Evolutionary conservation across 1,140 invertebrate genomes (phyloP), one percentile per base, ranked within the genome.

Genomic region (Zaprionus africanus): DNA sequence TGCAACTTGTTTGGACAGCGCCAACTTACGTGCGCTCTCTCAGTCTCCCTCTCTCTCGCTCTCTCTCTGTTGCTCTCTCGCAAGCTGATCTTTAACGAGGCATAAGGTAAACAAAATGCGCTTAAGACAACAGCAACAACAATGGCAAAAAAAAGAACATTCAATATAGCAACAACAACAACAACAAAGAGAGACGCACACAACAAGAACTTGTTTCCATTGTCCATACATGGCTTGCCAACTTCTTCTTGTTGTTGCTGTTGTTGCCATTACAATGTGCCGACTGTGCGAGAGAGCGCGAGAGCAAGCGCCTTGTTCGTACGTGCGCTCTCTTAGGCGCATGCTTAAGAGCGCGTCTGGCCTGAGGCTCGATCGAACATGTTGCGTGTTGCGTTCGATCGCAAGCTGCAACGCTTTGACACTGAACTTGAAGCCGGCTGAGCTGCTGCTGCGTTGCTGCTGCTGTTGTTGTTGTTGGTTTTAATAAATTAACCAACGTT

Each of bases 101-200:
- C 84, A 70, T 79, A 88, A 88, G 85, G 84, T 87, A 87, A 87
- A 87, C 84, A 87, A 88, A 83, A 88, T 69, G 78, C 66, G 83
- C 74, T 64, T 78, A 80, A 81, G 76, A 78, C 82, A 76, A 82
- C 82, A 86, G 69, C 75, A 77, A 62, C 69, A 76, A 69, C 49
- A 46, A 62, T 34, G 17, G 43, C 54, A 59, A 54, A 62, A 62
- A 76, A 69, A 76, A 75, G 22, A 51, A 43, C 38, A 75, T 49
- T 46, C 49, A 43, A 34, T n/a, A 63, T 64, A 53, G 34, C 49
- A 36, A 28, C 19, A 56, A 63, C 41, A 46, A 46, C 41, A 63
- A 64, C 22, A 46, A 41, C n/a, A 63, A 46, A 31, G 53, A 24
- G 43, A 49, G 17, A 38, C 56, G 24, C 53, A 38, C 61, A 66